These are phyloP conservation scores for Myotis myotis DNA, from an alignment of 2,797 vertebrate species.

Conservation along the genomic window DNA sequence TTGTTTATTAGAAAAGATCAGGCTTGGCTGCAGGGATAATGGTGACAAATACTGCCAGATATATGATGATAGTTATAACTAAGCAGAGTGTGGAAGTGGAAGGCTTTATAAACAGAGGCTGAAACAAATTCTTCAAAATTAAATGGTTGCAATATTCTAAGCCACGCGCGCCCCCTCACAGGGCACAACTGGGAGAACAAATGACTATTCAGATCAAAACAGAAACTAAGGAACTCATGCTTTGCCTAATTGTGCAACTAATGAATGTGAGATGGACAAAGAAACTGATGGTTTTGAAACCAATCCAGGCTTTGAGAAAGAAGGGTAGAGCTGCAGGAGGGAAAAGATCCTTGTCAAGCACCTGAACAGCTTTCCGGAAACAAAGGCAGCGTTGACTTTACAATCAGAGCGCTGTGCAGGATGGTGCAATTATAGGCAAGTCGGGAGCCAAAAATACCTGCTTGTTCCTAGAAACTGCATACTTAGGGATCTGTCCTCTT, in stretches of 20 bases:
- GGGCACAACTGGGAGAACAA: background rate
- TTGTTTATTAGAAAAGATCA: conserved; percentile 53
- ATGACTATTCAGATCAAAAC: background rate
- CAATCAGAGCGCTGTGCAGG: background rate
- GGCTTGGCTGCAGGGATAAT: background rate
- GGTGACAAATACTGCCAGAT: conserved; percentile 30
- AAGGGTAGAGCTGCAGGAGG: background rate
- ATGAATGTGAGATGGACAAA: background rate
- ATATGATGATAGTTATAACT: background rate
- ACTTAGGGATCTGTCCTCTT: background rate
- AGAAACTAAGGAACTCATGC: background rate
- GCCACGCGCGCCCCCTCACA: background rate
- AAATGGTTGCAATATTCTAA: background rate
- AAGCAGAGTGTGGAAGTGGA: background rate
- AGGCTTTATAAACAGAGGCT: background rate
- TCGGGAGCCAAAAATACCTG: background rate
- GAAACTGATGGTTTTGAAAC: background rate
- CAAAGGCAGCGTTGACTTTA: background rate
- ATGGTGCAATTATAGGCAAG: background rate
- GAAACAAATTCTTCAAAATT: conserved; percentile 41
- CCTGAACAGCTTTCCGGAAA: background rate
- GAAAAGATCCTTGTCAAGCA: background rate
- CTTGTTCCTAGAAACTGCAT: background rate
- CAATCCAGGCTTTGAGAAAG: background rate
- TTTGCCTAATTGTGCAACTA: background rate